These are phyloP conservation scores for Megatriorchis doriae DNA, from an alignment of 2,113 vertebrate genomes.

Conservation along the genomic window DNA sequence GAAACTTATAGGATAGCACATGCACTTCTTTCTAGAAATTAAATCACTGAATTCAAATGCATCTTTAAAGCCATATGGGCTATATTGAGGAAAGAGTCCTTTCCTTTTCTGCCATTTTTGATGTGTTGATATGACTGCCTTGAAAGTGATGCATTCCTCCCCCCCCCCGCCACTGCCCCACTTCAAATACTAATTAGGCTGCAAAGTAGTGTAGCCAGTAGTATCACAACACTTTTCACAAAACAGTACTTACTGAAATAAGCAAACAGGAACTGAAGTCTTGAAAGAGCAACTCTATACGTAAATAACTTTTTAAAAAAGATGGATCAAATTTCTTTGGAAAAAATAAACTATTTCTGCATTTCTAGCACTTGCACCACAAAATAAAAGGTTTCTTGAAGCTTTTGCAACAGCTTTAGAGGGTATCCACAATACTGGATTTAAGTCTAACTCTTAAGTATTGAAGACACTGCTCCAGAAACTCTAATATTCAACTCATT, in stretches of 20 bases:
- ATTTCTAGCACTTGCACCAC: neutral
- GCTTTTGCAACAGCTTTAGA: neutral
- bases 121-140: neutral
- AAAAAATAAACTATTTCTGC: neutral
- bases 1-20: neutral
- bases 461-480: neutral
- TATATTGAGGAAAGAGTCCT: neutral
- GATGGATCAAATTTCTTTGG: neutral
- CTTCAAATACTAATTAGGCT: neutral
- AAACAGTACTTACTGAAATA: neutral
- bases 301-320: neutral
- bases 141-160: neutral
- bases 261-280: neutral
- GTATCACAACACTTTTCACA: neutral
- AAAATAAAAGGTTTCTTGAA: neutral
- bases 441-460: neutral
- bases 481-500: neutral
- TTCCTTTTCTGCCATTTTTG: neutral
- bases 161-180: too few relatives aligned
- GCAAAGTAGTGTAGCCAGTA: neutral
- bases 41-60: neutral
- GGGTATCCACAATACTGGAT: neutral
- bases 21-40: neutral
- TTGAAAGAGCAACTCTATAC: neutral
- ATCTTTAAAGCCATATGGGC: neutral